Conservation (phyloP, 2,888 invertebrate genomes). For the Hybos culiciformis region DNA sequence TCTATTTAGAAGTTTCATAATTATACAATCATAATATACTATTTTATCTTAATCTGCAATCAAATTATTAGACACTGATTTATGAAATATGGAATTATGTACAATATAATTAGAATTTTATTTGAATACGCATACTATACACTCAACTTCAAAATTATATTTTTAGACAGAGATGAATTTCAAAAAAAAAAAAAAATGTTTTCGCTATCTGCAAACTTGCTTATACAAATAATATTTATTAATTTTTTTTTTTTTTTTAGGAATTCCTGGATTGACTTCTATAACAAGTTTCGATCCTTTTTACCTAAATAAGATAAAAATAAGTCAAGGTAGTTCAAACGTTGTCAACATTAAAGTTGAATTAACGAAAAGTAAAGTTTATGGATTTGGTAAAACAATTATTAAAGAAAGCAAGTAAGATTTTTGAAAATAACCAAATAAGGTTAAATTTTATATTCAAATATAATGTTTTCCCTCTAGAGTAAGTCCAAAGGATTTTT, state of each 20-base stretch:
- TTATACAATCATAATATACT: too few relatives aligned
- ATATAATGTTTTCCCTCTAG: constrained; percentile 29
- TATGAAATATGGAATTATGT: too few relatives aligned
- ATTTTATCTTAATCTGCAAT: too few relatives aligned
- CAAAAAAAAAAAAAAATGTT: neutral
- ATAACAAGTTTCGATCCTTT: constrained; percentile 53
- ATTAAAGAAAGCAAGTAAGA: constrained; percentile 50
- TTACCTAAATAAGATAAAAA: constrained; percentile 50
- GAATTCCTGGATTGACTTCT: constrained; percentile 34
- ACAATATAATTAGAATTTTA: too few relatives aligned
- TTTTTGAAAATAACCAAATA: too few relatives aligned
- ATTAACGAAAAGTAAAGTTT: constrained; percentile 49
- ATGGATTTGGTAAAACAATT: constrained; percentile 52
- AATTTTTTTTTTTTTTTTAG: constrained; percentile 15
- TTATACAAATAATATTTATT: neutral
- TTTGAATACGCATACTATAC: too few relatives aligned
- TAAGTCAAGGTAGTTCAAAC: constrained; percentile 53
- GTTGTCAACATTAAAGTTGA: constrained; percentile 63
- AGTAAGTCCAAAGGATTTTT: constrained; percentile 52
- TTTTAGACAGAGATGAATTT: too few relatives aligned
- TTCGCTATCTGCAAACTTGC: too few relatives aligned
- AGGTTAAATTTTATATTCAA: neutral
- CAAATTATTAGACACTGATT: too few relatives aligned
- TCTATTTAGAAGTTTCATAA: too few relatives aligned
- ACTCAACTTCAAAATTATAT: too few relatives aligned